These are phyloP conservation scores for Periophthalmus modestus DNA, from an alignment of 2,113 vertebrate genomes.

Conservation along the genomic window DNA sequence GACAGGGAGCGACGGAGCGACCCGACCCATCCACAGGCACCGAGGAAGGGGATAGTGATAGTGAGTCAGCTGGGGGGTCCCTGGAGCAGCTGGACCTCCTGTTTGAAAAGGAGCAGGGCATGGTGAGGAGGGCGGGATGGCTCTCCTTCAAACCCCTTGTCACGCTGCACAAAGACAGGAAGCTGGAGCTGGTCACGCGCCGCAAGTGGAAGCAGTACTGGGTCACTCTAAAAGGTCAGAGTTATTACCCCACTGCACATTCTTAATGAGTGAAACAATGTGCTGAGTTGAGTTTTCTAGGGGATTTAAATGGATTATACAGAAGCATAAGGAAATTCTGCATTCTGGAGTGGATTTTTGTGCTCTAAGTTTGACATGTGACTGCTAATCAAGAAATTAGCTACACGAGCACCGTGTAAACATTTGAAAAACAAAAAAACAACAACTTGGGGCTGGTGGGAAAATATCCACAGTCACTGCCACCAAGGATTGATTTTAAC, in stretches of 20 bases:
- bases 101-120: conserved; percentile 95
- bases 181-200: conserved; percentile 89
- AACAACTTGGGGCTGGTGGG: not conserved
- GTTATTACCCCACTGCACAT: not conserved
- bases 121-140: conserved; percentile 93
- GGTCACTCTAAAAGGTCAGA: conserved; percentile 93
- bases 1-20: conserved; percentile 51
- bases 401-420: not conserved
- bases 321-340: conserved; percentile 10
- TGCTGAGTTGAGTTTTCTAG: conserved; percentile 20
- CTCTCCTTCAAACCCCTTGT: conserved; percentile 94
- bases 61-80: conserved; percentile 86
- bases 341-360: not conserved
- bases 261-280: conserved; percentile 1
- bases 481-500: not conserved
- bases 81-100: conserved; percentile 92
- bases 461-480: not conserved
- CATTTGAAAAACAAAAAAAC: not conserved
- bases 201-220: conserved; percentile 97
- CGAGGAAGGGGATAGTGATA: conserved; percentile 83
- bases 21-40: conserved; percentile 68
- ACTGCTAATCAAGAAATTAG: conserved; percentile 2
- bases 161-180: conserved; percentile 93
- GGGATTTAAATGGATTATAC: conserved; percentile 25
- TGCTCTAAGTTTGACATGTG: conserved; percentile 15